These are phyloP conservation scores for Clarias magur DNA, from an alignment of 2,113 vertebrate genomes.

Conservation along the genomic window DNA sequence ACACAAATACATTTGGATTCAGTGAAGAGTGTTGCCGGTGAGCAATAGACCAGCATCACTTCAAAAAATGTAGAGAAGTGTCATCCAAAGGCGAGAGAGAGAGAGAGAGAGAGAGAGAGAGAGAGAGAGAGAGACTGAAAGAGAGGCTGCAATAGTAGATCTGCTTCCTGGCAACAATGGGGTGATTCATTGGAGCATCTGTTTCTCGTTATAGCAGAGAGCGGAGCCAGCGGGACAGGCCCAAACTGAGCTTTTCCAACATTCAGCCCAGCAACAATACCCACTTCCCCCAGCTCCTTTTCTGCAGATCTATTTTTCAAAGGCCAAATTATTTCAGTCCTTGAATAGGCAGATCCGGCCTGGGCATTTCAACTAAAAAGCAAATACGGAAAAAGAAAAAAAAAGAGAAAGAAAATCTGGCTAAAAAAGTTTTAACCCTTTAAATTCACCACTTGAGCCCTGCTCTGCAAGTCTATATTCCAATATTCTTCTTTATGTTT, in stretches of 20 bases:
- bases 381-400: background rate
- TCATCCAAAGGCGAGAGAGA: slow-evolving; percentile 10
- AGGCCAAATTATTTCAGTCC: slow-evolving; percentile 51
- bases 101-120: slow-evolving; percentile 37
- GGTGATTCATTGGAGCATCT: slow-evolving; percentile 81
- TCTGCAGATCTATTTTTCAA: slow-evolving; percentile 77
- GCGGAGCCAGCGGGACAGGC: slow-evolving; percentile 70
- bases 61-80: background rate
- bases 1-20: slow-evolving; percentile 36
- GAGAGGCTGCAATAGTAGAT: slow-evolving; percentile 38
- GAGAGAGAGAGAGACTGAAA: slow-evolving; percentile 44
- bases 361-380: slow-evolving; percentile 12
- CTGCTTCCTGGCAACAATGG: slow-evolving; percentile 73
- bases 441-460: background rate
- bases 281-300: slow-evolving; percentile 65
- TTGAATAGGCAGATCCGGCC: slow-evolving; percentile 46
- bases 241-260: slow-evolving; percentile 70
- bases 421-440: background rate
- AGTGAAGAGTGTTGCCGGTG: slow-evolving; percentile 31
- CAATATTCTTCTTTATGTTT: background rate
- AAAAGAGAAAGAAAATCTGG: background rate
- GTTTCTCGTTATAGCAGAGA: slow-evolving; percentile 73
- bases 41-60: background rate
- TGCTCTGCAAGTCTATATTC: background rate
- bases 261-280: slow-evolving; percentile 71